phyloP scores from a whole-genome alignment of 1,140 invertebrate species.

The Zophobas morio region DNA sequence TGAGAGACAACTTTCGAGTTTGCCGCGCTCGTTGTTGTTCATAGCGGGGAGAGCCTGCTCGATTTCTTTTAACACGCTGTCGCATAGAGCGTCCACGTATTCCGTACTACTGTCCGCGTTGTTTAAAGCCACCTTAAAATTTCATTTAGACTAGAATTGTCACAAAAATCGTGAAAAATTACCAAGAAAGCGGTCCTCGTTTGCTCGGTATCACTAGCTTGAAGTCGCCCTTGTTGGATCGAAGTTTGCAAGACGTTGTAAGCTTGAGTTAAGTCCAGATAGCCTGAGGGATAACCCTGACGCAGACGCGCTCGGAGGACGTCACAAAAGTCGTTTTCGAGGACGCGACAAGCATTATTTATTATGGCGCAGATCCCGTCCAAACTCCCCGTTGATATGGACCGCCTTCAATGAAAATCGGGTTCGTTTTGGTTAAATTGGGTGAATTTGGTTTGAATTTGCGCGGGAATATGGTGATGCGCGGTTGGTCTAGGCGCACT shows the following conservation, averaged over 20 bases:
- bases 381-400: constrained; percentile 90
- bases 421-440: neutral
- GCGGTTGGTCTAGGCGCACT: too few relatives aligned
- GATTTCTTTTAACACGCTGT: constrained; percentile 81
- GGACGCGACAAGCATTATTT: constrained; percentile 90
- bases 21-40: constrained; percentile 77
- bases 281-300: constrained; percentile 90
- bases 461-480: too few relatives aligned
- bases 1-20: constrained; percentile 83
- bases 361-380: constrained; percentile 97
- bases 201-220: constrained; percentile 87
- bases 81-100: constrained; percentile 87
- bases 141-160: neutral
- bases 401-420: constrained; percentile 74
- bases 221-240: constrained; percentile 86
- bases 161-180: constrained; percentile 79
- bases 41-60: constrained; percentile 74
- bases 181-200: constrained; percentile 69
- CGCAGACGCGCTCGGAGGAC: constrained; percentile 83
- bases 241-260: constrained; percentile 86
- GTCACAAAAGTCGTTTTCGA: constrained; percentile 90
- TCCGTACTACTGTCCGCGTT: constrained; percentile 95
- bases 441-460: too few relatives aligned
- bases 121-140: constrained; percentile 86
- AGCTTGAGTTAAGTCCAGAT: constrained; percentile 85